Base-by-base conservation (phyloP, 2,113 vertebrate genomes). In the Clarias gariepinus region DNA sequence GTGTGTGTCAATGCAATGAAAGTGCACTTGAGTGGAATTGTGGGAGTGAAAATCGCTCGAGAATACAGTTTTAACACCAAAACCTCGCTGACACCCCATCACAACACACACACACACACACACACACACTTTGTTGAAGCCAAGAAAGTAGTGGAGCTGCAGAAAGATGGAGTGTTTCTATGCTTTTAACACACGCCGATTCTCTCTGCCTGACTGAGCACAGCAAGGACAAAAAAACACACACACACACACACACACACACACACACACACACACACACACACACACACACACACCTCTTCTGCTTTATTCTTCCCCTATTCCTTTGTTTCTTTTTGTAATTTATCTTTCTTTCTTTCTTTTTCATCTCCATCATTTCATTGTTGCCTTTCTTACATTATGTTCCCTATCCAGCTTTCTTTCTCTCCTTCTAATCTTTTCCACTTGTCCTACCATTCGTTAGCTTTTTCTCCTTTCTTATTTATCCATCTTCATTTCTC, bases 31-130 rank as follows among this genome's bases (percentile, higher is more conserved):
- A 85, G 82, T 80, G 79, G 77, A 55, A 80, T 68, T 81, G 68
- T 88, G 82, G 71, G 82, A 84, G 76, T 19, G 55, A 81, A 47
- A 74, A 57, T 61, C 87, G 58, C 47, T 0, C 18, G 78, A 80
- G 87, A 88, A 85, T 85, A 68, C 80, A 81, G 84, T 84, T 84
- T 83, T 83, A 87, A 87, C 77, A 84, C 41, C 71, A 87, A 87
- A 66, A 84, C 41, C 71, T 92, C 90, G 87, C 91, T 83, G 88
- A 87, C 87, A 87, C 89, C 83, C 89, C 71, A 88, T 53, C 73
- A 64, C 83, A 60, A 74, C 61, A 64, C 61, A 84, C 73, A 89
- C 82, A 88, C 78, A 86, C 80, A 55, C 47, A 69, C 11, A 77
- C n/a, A n/a, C 53, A 57, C 23, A 15, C 4, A n/a, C 3, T 13